A percentile compares a stretch with the other conserved stretches of the same genome.
These are phyloP conservation scores for Glyptemys insculpta DNA, from an alignment of 2,797 vertebrate species.

Conservation along the genomic window DNA sequence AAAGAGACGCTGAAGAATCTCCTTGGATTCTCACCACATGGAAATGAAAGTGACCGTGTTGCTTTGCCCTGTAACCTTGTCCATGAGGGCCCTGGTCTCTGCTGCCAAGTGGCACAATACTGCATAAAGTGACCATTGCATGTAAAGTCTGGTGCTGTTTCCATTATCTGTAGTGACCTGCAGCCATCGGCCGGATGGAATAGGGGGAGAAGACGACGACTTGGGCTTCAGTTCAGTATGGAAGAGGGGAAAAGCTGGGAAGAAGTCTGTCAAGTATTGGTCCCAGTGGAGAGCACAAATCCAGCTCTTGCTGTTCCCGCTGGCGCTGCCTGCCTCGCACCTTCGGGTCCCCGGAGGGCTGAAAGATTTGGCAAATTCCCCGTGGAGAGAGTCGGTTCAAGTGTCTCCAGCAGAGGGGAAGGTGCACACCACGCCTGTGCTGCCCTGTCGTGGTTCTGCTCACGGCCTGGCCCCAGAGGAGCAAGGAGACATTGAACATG, in stretches of 20 bases:
- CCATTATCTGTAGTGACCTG: background rate
- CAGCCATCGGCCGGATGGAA: background rate
- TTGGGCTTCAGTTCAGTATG: background rate
- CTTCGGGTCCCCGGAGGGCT: background rate
- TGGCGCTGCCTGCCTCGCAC: background rate
- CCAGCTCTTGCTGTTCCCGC: too few species aligned
- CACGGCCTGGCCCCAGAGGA: fast-evolving
- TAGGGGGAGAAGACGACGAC: background rate
- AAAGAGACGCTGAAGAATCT: background rate
- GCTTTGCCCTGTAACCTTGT: background rate
- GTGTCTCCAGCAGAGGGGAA: background rate
- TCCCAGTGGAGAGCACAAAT: background rate
- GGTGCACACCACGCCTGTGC: too few species aligned
- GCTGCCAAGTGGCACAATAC: background rate
- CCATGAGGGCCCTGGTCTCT: background rate
- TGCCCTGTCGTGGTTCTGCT: background rate
- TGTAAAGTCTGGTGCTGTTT: background rate
- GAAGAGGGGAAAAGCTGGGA: background rate
- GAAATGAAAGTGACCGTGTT: background rate
- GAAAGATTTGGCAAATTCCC: background rate
- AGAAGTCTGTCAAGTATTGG: background rate
- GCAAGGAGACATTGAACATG: background rate
- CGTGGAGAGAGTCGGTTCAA: background rate
- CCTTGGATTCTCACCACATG: background rate
- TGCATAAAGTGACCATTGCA: background rate